These are phyloP conservation scores for Tokudaia tokunoshimensis DNA, from an alignment of 2,797 vertebrate genomes.

Conservation along the genomic window DNA sequence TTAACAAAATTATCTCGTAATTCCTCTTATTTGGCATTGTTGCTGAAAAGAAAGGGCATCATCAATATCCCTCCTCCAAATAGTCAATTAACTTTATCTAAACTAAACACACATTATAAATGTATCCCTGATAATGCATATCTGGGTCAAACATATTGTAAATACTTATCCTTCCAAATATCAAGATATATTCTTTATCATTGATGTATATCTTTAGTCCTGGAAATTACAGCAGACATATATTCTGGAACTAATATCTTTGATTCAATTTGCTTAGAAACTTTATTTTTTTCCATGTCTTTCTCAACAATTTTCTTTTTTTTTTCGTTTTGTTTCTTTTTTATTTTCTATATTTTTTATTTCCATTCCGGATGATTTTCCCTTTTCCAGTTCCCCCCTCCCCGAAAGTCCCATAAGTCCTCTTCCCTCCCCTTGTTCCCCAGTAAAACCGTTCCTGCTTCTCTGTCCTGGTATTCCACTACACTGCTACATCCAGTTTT, in stretches of 20 bases:
- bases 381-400: too few relatives aligned
- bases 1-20: not conserved
- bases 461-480: too few relatives aligned
- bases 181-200: not conserved
- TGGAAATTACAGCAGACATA: not conserved
- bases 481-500: too few relatives aligned
- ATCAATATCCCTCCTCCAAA: too few relatives aligned
- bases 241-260: not conserved
- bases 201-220: not conserved
- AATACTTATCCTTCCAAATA: not conserved
- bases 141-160: not conserved
- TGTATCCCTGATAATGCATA: not conserved
- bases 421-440: too few relatives aligned
- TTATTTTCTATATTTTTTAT: too few relatives aligned
- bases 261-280: not conserved
- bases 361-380: too few relatives aligned
- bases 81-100: not conserved
- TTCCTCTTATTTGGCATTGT: not conserved
- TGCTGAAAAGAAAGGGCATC: not conserved
- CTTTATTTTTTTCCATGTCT: not conserved
- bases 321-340: too few relatives aligned
- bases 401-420: too few relatives aligned
- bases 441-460: too few relatives aligned
- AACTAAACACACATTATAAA: not conserved
- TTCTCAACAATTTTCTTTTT: too few relatives aligned